Evolutionary conservation across 2,113 vertebrate genomes (phyloP), one percentile per base, ranked within the genome.

Genomic region (Saguinus midas): DNA sequence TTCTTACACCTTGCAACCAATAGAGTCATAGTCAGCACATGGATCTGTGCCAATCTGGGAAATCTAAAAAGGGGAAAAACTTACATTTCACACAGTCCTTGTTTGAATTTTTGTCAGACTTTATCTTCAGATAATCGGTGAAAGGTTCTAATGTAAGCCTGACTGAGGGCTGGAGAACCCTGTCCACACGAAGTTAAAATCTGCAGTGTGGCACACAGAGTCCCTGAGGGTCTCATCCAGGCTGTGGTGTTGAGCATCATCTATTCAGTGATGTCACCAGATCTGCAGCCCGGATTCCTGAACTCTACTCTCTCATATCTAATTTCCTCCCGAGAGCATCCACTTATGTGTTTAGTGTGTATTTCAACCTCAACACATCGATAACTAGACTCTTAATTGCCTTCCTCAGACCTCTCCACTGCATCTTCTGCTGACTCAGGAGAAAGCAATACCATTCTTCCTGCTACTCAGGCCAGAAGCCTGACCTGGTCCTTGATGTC

Each of bases 181-280:
- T 17, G 40, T 57, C 55, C 37, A 6, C 1, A 27, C 1, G 16
- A 48, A 37, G 32, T 27, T 40, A 17, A 75, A 68, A 20, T 11
- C 61, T 43, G 32, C 32, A n/a, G 23, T 4, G 58, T 40, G 16
- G 52, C 7, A 21, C 17, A 6, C 16, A 17, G 3, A 61, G 32
- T 37, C 37, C 75, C 35, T 12, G 48, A 32, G 4, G 21, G 55
- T n/a, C 61, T 40, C 83, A n/a, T 2, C 11, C 20, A 50, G 68
- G 32, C 8, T 0, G 0, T 4, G 10, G 37, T 18, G 1, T 20
- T 29, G 35, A 17, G 23, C 18, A 66, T 6, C 3, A 1, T 25
- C 20, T 29, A 40, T 32, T 68, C 7, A 3, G 3, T 25, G 27
- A n/a, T 40, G 12, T 20, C 23, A 75, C 76, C 37, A 29, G n/a